Conservation (phyloP, 2,113 vertebrate species). For the Andinoacara biseriatus region DNA sequence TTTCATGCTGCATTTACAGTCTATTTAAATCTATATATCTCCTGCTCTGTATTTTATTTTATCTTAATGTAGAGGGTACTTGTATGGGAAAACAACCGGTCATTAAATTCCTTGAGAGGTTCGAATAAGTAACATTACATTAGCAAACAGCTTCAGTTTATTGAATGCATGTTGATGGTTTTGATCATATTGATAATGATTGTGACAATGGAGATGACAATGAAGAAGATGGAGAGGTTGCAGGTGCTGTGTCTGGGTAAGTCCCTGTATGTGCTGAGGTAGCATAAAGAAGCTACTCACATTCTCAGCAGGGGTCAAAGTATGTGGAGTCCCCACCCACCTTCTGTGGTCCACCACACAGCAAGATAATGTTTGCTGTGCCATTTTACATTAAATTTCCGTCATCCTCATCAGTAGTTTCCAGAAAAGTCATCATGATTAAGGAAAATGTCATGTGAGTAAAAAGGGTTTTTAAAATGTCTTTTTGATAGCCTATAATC, state of each 20-base stretch:
- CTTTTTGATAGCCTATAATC: background rate
- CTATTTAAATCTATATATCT: background rate
- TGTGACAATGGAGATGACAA: slow-evolving; percentile 1
- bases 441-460: background rate
- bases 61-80: background rate
- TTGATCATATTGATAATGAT: background rate
- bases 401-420: slow-evolving; percentile 41
- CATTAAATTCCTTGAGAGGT: background rate
- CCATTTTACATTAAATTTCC: slow-evolving; percentile 46
- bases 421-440: slow-evolving; percentile 25
- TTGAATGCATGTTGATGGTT: background rate
- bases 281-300: slow-evolving; percentile 16
- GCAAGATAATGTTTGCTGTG: slow-evolving; percentile 27
- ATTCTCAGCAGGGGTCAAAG: slow-evolving; percentile 32
- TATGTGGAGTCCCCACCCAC: slow-evolving; percentile 69
- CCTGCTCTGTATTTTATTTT: background rate
- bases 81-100: background rate
- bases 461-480: background rate
- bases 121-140: background rate
- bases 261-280: slow-evolving; percentile 41
- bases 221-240: slow-evolving; percentile 12
- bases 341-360: slow-evolving; percentile 64
- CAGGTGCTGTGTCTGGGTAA: slow-evolving; percentile 49
- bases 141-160: background rate
- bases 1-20: background rate